Conservation (phyloP, 2,888 invertebrate genomes). For the Phanerotoma sp. region DNA sequence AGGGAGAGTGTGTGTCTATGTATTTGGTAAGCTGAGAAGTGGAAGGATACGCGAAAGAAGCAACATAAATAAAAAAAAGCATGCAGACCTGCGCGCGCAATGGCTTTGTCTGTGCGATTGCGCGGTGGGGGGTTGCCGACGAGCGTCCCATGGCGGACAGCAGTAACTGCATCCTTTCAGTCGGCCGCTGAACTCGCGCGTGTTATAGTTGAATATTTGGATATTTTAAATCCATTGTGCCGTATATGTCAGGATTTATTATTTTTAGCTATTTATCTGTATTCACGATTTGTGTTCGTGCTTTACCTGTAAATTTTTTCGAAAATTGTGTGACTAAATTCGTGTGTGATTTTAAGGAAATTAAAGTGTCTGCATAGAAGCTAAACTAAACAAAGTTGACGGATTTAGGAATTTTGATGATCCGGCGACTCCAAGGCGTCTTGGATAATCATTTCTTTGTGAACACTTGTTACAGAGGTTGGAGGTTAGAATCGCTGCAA, state of each 20-base stretch:
- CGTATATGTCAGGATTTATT: slow-evolving; percentile 10
- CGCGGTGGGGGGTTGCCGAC: slow-evolving; percentile 34
- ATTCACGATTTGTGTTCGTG: neutral
- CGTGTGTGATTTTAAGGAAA: neutral
- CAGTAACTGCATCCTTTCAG: slow-evolving; percentile 54
- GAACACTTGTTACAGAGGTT: slow-evolving; percentile 5
- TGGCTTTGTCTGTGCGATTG: slow-evolving; percentile 52
- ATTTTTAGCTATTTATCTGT: neutral
- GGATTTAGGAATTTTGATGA: slow-evolving; percentile 3
- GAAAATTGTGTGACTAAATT: neutral
- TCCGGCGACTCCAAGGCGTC: neutral
- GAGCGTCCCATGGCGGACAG: slow-evolving; percentile 52
- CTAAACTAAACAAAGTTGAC: slow-evolving; percentile 1
- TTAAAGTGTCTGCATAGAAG: slow-evolving; percentile 3
- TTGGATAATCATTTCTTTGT: slow-evolving; percentile 9
- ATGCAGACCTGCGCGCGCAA: slow-evolving; percentile 51
- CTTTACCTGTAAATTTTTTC: neutral
- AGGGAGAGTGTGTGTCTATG: neutral
- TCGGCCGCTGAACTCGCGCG: slow-evolving; percentile 58
- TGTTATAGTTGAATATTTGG: slow-evolving; percentile 39
- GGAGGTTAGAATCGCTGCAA: slow-evolving; percentile 17
- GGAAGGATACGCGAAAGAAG: neutral
- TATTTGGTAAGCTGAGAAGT: slow-evolving; percentile 1
- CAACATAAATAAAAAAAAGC: slow-evolving; percentile 18
- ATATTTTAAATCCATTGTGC: slow-evolving; percentile 22